phyloP scores from a whole-genome alignment of 2,888 invertebrate genomes.

The Cosmopolites sordidus region DNA sequence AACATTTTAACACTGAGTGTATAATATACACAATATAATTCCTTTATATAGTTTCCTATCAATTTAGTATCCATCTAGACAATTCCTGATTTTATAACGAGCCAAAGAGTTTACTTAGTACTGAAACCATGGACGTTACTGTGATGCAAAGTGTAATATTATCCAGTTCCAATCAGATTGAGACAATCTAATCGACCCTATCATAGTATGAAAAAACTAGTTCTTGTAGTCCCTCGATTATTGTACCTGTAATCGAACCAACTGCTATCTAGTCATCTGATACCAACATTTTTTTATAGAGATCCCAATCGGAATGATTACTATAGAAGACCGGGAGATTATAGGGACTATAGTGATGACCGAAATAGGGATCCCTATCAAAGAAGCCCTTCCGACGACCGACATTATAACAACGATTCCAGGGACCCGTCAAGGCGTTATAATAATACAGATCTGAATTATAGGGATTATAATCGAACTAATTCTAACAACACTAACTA shows the following conservation, averaged over 20 bases:
- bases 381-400: not conserved
- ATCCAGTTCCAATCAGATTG: too few species aligned
- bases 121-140: not conserved
- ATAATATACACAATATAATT: too few species aligned
- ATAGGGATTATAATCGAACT: slow-evolving; percentile 6
- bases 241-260: slow-evolving; percentile 1
- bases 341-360: slow-evolving; percentile 3
- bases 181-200: slow-evolving; percentile 19
- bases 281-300: slow-evolving; percentile 22
- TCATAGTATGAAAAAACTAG: slow-evolving; percentile 7
- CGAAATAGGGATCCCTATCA: slow-evolving; percentile 12
- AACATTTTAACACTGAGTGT: too few species aligned
- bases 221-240: slow-evolving; percentile 24
- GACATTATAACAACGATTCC: not conserved
- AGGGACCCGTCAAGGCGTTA: slow-evolving; percentile 5
- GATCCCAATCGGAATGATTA: not conserved
- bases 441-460: slow-evolving; percentile 13
- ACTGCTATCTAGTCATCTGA: slow-evolving; percentile 18
- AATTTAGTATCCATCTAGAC: too few species aligned
- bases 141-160: not conserved
- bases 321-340: not conserved
- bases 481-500: not conserved
- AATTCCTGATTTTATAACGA: too few species aligned
- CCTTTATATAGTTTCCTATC: too few species aligned
- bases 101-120: too few species aligned